Percentiles rank a stretch among this genome's conserved stretches.
Evolutionary conservation across 2,113 vertebrate species (phyloP).

Genomic region (Hippocampus abdominalis): DNA sequence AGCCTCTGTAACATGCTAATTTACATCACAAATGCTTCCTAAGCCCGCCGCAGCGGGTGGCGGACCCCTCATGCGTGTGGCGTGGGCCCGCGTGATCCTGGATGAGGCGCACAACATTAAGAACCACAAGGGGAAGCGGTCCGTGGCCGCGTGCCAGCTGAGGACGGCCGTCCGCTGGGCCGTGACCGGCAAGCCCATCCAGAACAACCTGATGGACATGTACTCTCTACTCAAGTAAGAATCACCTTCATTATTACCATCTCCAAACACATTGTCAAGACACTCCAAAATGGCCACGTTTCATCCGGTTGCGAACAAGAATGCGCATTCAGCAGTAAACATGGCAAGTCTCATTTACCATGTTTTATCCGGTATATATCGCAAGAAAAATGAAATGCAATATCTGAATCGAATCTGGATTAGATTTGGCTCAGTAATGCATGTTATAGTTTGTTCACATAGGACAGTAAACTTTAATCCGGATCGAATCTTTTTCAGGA

Average conservation of each 20-base stretch:
- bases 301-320: no score
- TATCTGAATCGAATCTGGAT: no score
- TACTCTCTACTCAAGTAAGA: slow-evolving; percentile 91
- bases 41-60: slow-evolving; percentile 10
- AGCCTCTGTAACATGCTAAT: no score
- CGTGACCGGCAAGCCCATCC: slow-evolving; percentile 91
- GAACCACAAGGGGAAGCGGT: slow-evolving; percentile 90
- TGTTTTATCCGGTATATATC: no score
- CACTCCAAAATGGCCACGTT: no score
- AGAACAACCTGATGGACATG: slow-evolving; percentile 96
- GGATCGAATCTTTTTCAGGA: no score
- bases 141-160: slow-evolving; percentile 85
- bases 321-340: not conserved
- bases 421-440: not conserved
- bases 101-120: slow-evolving; percentile 95
- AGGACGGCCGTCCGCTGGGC: slow-evolving; percentile 85
- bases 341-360: no score
- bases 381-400: no score
- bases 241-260: not conserved
- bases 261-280: not conserved
- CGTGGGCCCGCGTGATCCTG: slow-evolving; percentile 86
- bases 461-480: no score
- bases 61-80: slow-evolving; percentile 76
- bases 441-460: not conserved
- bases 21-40: not conserved